Evolutionary conservation across 2,797 vertebrate genomes (phyloP).

Genomic region (Hoplostethus mediterraneus): DNA sequence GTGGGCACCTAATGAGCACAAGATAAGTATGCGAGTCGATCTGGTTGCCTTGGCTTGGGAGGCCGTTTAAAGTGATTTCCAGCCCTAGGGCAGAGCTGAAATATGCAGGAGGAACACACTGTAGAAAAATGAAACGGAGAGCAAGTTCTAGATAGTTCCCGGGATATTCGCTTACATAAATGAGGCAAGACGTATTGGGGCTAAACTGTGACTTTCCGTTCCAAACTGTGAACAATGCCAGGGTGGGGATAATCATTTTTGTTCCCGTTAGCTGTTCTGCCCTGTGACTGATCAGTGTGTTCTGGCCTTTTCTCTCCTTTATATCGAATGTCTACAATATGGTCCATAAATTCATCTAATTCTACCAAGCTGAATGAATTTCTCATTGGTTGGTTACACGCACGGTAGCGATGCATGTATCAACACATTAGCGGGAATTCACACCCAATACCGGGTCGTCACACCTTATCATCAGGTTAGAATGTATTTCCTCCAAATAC

Average conservation of each 20-base stretch:
- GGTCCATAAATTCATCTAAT: no score
- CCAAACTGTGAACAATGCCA: conserved; percentile 37
- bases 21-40: conserved; percentile 31
- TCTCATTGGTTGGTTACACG: not conserved
- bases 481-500: not conserved
- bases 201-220: conserved; percentile 43
- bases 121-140: conserved; percentile 42
- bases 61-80: conserved; percentile 55
- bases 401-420: not conserved
- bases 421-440: not conserved
- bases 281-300: not conserved
- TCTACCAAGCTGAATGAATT: not conserved
- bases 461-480: not conserved
- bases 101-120: conserved; percentile 57
- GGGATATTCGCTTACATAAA: conserved; percentile 51
- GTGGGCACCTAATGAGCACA: conserved; percentile 44
- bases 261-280: not conserved
- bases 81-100: conserved; percentile 59
- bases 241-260: not conserved
- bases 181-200: conserved; percentile 63
- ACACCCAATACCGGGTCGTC: not conserved
- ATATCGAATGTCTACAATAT: no score
- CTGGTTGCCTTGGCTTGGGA: conserved; percentile 46
- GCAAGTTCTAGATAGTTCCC: conserved; percentile 32
- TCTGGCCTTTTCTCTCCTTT: not conserved